Percentiles rank a stretch among this genome's conserved stretches.
Conservation (phyloP, 1,140 invertebrate genomes). For the Reticulitermes speratus region DNA sequence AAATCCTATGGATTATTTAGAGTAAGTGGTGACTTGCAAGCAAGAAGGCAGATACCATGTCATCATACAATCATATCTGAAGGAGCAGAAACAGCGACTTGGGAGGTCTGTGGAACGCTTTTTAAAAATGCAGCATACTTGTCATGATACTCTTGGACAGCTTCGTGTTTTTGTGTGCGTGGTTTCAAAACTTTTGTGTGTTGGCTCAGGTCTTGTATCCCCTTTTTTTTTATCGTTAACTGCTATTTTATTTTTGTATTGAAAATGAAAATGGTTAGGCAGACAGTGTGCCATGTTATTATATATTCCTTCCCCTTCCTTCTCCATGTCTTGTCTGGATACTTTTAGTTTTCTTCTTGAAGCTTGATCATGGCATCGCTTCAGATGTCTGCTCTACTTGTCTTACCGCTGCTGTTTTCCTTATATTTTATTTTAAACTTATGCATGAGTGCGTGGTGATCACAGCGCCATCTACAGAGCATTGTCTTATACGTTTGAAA, state of each 20-base stretch:
- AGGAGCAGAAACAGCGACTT: not conserved
- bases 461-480: not conserved
- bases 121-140: not conserved
- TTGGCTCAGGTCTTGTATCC: not conserved
- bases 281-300: not conserved
- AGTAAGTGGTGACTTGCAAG: not conserved
- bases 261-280: constrained; percentile 18
- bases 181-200: not conserved
- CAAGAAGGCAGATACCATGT: not conserved
- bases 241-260: constrained; percentile 15
- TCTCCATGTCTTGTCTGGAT: not conserved
- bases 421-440: constrained; percentile 6
- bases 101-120: constrained; percentile 2
- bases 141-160: not conserved
- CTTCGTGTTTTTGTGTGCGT: not conserved
- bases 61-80: not conserved
- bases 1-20: not conserved
- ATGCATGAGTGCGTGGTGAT: not conserved
- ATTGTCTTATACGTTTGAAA: not conserved
- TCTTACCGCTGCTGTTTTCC: not conserved
- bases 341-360: not conserved
- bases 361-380: not conserved
- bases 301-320: not conserved
- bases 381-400: constrained; percentile 1
- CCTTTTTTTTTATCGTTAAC: not conserved